Evolutionary conservation across 2,113 vertebrate genomes (phyloP).

Genomic region (Muscicapa adusta): DNA sequence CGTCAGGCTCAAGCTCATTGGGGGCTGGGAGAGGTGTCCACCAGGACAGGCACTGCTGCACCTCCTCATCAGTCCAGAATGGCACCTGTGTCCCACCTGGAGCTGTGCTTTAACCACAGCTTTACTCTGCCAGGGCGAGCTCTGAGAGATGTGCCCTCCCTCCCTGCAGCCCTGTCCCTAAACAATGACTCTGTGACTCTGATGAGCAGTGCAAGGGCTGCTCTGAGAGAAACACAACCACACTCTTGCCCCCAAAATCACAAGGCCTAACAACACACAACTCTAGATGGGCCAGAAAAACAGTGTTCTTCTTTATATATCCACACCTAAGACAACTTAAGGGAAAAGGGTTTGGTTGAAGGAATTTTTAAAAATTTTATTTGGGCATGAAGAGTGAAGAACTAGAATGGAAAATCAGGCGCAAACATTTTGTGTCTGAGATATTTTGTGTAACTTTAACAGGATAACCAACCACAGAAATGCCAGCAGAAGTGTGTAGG

Average conservation of each 20-base stretch:
- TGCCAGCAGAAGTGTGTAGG: not conserved
- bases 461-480: not conserved
- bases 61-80: not conserved
- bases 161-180: not conserved
- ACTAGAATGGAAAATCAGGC: not conserved
- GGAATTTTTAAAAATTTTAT: not conserved
- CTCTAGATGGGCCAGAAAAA: not conserved
- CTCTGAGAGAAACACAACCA: not conserved
- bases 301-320: not conserved
- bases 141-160: fast-evolving
- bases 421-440: not conserved
- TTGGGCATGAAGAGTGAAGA: not conserved
- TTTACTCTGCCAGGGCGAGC: fast-evolving
- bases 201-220: not conserved
- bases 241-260: fast-evolving
- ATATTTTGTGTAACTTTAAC: not conserved
- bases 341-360: not conserved
- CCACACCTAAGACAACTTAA: not conserved
- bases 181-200: fast-evolving
- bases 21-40: fast-evolving
- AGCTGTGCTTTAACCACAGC: not conserved
- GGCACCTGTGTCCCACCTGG: fast-evolving
- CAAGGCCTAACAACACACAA: not conserved
- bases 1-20: not conserved
- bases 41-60: not conserved